Base-by-base conservation (phyloP, 2,113 vertebrate genomes). In the Aptenodytes forsteri region DNA sequence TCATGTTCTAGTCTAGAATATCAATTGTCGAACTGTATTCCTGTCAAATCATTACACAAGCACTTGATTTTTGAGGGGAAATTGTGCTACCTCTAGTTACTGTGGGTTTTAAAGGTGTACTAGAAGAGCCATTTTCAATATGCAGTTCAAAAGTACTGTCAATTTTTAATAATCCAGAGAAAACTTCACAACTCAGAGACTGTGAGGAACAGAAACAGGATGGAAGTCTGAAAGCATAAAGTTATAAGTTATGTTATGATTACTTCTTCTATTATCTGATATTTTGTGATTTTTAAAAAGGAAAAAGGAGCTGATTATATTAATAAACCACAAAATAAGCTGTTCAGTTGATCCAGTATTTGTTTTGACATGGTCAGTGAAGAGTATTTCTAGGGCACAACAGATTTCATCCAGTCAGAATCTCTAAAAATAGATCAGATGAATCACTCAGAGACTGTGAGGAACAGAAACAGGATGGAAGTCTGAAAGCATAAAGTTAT, bases 321-420 rank as follows among this genome's bases (percentile, higher is more conserved):
- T 79, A 91, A 76, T 67, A 87, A 87, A 44, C 26, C 21, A 64
- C 61, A 85, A 82, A 87, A 87, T 36, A 71, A 87, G 13, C 10
- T 61, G 23, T 82, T 89, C 34, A 38, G 16, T 23, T 62, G 52
- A 40, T 87, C 47, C 44, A 21, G 26, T 69, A 59, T 76, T 87
- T 82, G 44, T 67, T 85, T 83, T 76, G 52, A 40, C 15, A 42
- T 76, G 38, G 70, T 52, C 82, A 90, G 40, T 78, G 77, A 83
- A 83, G 44, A 88, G 14, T 72, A 72, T 93, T 95, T 88, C 88
- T 88, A 89, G 80, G 71, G 25, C 64, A 81, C 25, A 65, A 65
- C 89, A 96, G 86, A 93, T 86, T 89, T 96, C 62, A 86, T 86
- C 71, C 58, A 93, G 83, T 77, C 71, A 93, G 54, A 92, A 92